Percentiles rank a stretch among this genome's conserved stretches.
Evolutionary conservation across 2,113 vertebrate genomes (phyloP).

Genomic region (Peucedramus taeniatus): DNA sequence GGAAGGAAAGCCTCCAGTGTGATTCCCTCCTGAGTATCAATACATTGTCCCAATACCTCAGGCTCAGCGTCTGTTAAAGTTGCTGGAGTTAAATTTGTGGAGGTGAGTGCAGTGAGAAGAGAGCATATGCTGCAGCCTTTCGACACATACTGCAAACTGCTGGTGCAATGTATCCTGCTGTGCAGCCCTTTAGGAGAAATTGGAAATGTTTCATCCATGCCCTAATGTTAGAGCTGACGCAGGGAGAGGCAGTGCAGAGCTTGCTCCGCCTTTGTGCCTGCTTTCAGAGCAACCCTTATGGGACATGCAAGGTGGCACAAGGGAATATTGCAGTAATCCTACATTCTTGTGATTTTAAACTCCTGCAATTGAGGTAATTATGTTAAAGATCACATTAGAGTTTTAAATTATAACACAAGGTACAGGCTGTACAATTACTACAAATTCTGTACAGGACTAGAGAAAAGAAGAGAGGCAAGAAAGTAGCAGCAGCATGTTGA

Average conservation of each 20-base stretch:
- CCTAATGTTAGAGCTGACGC: not conserved
- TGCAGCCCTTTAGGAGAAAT: slow-evolving; percentile 2
- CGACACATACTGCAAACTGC: not conserved
- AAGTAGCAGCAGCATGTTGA: not conserved
- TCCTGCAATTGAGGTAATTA: not conserved
- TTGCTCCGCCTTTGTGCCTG: not conserved
- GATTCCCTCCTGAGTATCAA: not conserved
- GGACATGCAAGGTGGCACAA: not conserved
- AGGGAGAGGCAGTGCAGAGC: not conserved
- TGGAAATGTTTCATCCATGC: not conserved
- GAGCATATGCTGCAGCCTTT: not conserved
- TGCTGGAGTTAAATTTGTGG: not conserved
- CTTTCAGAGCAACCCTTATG: not conserved
- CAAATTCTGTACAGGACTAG: not conserved
- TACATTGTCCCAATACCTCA: not conserved
- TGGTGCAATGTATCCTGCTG: not conserved
- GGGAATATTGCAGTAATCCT: not conserved
- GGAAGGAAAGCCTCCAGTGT: not conserved
- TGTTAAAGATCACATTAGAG: not conserved
- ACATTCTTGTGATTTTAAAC: not conserved
- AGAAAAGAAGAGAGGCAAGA: not conserved
- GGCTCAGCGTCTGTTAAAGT: not conserved
- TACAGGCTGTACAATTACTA: not conserved
- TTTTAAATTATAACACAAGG: not conserved
- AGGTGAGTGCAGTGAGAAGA: not conserved